These are phyloP conservation scores for Drosophila teissieri DNA, from an alignment of 1,140 invertebrate species.

Conservation along the genomic window DNA sequence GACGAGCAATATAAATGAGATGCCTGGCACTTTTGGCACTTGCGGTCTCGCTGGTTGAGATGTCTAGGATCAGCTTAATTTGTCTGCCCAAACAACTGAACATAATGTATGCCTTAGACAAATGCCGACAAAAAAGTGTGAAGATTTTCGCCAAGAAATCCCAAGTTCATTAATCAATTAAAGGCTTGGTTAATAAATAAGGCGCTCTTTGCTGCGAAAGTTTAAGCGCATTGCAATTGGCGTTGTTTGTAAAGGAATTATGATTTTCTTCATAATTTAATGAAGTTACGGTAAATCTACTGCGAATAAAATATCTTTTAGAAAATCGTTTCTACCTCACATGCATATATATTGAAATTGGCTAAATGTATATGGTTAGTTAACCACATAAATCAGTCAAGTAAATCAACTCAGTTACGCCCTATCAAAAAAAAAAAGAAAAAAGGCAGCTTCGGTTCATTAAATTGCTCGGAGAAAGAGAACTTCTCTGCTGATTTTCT, in stretches of 20 bases:
- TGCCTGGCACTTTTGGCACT: conserved; percentile 69
- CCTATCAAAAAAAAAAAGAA: conserved; percentile 1
- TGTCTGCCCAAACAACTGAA: conserved; percentile 16
- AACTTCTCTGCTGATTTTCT: conserved; percentile 11
- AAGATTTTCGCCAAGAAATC: conserved; percentile 20
- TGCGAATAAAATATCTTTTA: neutral
- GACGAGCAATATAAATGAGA: conserved; percentile 68
- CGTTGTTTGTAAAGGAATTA: too few species aligned
- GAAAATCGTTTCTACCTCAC: neutral
- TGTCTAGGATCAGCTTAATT: conserved; percentile 55
- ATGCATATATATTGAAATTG: conserved; percentile 10
- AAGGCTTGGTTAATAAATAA: neutral
- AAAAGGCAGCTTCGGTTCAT: conserved; percentile 9
- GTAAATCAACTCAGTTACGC: conserved; percentile 27
- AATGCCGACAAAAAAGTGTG: conserved; percentile 24
- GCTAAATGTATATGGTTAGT: conserved; percentile 26
- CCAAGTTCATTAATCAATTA: conserved; percentile 15
- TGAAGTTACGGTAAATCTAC: too few species aligned
- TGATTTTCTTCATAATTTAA: too few species aligned
- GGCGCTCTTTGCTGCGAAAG: neutral
- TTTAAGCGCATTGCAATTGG: neutral
- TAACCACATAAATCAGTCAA: conserved; percentile 3
- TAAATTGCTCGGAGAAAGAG: conserved; percentile 19
- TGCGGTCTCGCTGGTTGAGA: conserved; percentile 44
- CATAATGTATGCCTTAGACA: conserved; percentile 8